Evolutionary conservation across 2,797 vertebrate species (phyloP).

Genomic region (Sebastes hopkinsi): DNA sequence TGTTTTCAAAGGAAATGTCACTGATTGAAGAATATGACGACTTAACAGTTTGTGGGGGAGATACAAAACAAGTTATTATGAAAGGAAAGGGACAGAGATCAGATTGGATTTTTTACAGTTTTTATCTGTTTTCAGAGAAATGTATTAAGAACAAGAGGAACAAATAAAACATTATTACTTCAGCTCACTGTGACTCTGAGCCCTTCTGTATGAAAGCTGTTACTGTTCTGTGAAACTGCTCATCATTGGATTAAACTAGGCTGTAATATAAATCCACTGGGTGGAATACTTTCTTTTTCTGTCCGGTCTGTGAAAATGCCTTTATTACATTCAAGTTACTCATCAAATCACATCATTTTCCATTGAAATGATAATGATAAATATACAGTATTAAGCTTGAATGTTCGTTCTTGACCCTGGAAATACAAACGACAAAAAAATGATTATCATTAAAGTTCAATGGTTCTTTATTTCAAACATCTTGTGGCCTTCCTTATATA

Average conservation of each 20-base stretch:
- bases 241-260: neutral
- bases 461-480: neutral
- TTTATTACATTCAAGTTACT: neutral
- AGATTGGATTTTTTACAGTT: neutral
- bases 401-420: too few species aligned
- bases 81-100: neutral
- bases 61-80: neutral
- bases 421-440: neutral
- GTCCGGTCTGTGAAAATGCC: neutral
- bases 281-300: neutral
- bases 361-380: neutral
- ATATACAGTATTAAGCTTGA: neutral
- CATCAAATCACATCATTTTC: neutral
- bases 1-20: conserved; percentile 1
- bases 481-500: neutral
- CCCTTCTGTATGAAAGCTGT: neutral
- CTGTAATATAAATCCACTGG: neutral
- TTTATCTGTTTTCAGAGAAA: neutral
- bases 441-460: neutral
- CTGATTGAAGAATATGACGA: neutral
- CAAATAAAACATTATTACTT: neutral
- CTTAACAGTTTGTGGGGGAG: neutral
- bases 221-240: neutral
- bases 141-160: neutral
- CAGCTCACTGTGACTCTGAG: neutral